These are phyloP conservation scores for Spheniscus humboldti DNA, from an alignment of 2,797 vertebrate species.

Conservation along the genomic window DNA sequence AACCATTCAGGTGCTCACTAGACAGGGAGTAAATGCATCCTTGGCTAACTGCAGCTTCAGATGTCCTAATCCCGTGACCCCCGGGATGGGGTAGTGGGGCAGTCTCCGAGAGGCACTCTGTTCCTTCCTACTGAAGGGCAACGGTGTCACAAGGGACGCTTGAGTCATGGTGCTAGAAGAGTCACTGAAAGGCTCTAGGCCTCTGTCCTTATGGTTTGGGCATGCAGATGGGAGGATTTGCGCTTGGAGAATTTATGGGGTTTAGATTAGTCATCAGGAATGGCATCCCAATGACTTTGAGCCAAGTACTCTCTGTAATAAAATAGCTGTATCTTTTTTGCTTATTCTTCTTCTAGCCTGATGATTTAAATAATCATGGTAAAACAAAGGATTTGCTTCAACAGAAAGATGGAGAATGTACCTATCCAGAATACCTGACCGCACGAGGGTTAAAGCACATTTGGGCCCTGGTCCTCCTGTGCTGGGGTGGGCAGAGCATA, in stretches of 20 bases:
- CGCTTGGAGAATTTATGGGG: rapidly evolving
- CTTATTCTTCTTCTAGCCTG: not conserved
- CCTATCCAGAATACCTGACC: not conserved
- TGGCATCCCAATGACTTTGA: not conserved
- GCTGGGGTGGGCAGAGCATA: not conserved
- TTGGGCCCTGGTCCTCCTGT: not conserved
- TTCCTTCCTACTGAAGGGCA: not conserved
- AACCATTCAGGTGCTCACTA: not conserved
- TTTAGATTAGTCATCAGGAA: not conserved
- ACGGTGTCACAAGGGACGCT: not conserved
- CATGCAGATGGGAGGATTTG: not conserved
- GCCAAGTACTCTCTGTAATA: not conserved
- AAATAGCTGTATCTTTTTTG: not conserved
- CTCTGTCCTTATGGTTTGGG: not conserved
- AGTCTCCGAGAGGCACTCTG: rapidly evolving
- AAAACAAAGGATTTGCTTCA: not conserved
- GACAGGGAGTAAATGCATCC: not conserved
- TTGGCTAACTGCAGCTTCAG: not conserved
- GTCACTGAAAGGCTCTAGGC: not conserved
- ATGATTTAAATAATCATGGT: not conserved
- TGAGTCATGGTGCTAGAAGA: not conserved
- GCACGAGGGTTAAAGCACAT: not conserved
- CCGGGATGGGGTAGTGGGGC: rapidly evolving
- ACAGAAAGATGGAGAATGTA: not conserved
- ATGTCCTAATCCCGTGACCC: not conserved